Conservation (phyloP, 2,797 vertebrate species). For the Sebastes cheni region DNA sequence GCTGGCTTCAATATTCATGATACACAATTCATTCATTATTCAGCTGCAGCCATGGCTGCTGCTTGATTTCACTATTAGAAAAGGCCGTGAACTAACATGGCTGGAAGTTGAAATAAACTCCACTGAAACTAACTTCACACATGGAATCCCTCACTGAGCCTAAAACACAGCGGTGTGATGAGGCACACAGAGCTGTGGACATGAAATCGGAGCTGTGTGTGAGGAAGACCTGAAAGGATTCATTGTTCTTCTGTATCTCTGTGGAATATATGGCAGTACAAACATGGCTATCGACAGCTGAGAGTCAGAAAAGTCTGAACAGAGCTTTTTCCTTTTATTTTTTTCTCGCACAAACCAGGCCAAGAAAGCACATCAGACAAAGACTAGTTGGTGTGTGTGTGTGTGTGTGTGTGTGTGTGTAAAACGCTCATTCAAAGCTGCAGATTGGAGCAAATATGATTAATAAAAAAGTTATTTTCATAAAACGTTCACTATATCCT, state of each 20-base stretch:
- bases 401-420: background rate
- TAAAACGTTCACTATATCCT: too few species aligned
- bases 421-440: background rate
- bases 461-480: too few species aligned
- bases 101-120: constrained; percentile 3
- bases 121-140: constrained; percentile 15
- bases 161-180: background rate
- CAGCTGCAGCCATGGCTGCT: background rate
- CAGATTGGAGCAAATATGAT: too few species aligned
- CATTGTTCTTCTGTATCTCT: constrained; percentile 12
- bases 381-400: background rate
- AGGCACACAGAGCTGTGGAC: background rate
- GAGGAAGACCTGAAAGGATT: constrained; percentile 9
- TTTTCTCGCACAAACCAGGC: background rate
- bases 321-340: background rate
- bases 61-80: background rate
- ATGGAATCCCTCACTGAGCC: background rate
- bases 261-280: constrained; percentile 6
- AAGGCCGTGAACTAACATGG: background rate
- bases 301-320: background rate
- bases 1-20: background rate
- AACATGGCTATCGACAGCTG: constrained; percentile 21
- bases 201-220: background rate
- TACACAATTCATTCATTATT: constrained; percentile 10
- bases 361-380: constrained; percentile 11